Evolutionary conservation across 2,797 vertebrate genomes (phyloP).

Genomic region (Furcifer pardalis): DNA sequence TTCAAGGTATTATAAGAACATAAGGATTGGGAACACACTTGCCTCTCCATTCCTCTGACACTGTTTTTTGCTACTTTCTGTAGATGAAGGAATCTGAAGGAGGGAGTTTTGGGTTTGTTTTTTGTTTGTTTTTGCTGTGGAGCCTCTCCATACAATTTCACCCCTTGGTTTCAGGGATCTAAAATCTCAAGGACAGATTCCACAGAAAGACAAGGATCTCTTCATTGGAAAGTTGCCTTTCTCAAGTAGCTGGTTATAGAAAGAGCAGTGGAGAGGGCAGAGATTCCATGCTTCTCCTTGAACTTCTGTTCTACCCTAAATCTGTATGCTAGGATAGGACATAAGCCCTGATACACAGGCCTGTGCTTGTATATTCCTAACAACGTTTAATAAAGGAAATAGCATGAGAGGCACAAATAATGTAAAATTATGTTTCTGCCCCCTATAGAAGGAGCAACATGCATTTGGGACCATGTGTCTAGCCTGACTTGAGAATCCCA

Average conservation of each 20-base stretch:
- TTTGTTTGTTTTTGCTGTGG: background rate
- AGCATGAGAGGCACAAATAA: background rate
- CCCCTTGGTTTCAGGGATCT: background rate
- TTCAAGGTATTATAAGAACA: background rate
- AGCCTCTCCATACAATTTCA: background rate
- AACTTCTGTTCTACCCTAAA: background rate
- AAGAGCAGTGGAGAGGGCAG: background rate
- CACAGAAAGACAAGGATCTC: background rate
- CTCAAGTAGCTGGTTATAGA: background rate
- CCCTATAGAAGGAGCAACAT: background rate
- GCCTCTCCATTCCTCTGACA: background rate
- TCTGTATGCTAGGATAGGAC: background rate
- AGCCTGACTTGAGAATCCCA: background rate
- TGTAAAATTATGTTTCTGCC: background rate
- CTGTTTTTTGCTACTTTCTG: background rate
- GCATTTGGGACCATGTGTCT: background rate
- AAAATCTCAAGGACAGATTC: background rate
- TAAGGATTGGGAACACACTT: background rate
- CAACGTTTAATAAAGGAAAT: background rate
- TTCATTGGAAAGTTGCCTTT: background rate
- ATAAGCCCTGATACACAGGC: background rate
- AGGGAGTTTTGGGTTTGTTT: no score
- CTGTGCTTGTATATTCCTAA: no score
- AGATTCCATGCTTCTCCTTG: background rate
- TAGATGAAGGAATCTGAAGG: background rate